Evolutionary conservation across 37 sponge, comb jelly and placozoan genomes (phyloP).

Genomic region (Theonella swinhoei): DNA sequence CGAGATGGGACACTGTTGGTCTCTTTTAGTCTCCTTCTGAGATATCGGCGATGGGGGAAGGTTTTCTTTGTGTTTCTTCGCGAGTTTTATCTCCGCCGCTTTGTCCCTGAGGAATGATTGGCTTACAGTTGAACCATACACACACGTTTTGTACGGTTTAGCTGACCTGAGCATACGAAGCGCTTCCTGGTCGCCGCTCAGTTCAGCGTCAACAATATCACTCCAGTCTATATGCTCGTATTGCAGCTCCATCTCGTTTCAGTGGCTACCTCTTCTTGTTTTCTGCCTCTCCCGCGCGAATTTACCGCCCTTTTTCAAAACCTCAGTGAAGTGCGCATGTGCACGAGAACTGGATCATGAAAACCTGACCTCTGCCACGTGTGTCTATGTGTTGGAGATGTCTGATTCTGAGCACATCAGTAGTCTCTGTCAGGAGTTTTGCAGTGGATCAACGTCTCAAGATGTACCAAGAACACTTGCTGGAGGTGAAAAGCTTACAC

Average conservation of each 20-base stretch:
- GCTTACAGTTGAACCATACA: not conserved
- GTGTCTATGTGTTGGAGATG: not conserved
- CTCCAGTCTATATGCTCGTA: slow-evolving; percentile 74
- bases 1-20: no score
- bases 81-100: not conserved
- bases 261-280: not conserved
- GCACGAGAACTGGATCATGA: not conserved
- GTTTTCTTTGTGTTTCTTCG: not conserved
- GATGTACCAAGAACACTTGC: slow-evolving; percentile 11
- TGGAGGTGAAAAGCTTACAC: not conserved
- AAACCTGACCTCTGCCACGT: not conserved
- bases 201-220: slow-evolving; percentile 85
- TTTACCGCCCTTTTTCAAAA: slow-evolving; percentile 23
- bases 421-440: slow-evolving; percentile 21
- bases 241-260: slow-evolving; percentile 22
- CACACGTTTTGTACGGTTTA: not conserved
- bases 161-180: slow-evolving; percentile 41
- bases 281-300: not conserved
- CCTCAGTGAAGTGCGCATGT: not conserved
- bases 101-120: slow-evolving; percentile 3
- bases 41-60: not conserved
- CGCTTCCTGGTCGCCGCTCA: slow-evolving; percentile 53
- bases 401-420: not conserved
- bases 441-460: not conserved
- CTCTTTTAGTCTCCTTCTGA: no score